A percentile compares a stretch with the other conserved stretches of the same genome.
These are phyloP conservation scores for Agrotis ipsilon DNA, from an alignment of 2,888 invertebrate genomes.

Conservation along the genomic window DNA sequence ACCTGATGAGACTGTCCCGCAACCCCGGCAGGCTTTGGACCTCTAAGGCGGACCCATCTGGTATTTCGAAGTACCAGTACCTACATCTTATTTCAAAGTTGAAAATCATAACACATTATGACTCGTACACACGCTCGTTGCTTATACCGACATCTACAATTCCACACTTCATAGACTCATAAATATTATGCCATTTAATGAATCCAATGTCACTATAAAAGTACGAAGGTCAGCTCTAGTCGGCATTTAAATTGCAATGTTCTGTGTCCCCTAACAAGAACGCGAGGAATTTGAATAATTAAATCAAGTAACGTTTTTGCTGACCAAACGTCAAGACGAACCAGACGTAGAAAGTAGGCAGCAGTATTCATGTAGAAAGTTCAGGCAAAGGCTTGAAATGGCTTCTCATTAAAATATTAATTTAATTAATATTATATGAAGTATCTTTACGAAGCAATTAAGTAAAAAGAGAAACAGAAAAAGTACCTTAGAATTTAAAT, in stretches of 20 bases:
- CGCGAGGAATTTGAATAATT: constrained; percentile 35
- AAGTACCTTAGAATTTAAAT: background rate
- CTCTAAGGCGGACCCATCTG: no score
- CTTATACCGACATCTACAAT: no score
- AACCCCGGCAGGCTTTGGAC: no score
- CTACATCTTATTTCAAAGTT: no score
- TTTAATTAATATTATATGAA: constrained; percentile 32
- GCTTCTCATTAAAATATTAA: constrained; percentile 49
- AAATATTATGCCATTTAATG: background rate
- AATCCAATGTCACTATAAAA: constrained; percentile 13
- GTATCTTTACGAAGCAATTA: constrained; percentile 24
- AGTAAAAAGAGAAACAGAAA: background rate
- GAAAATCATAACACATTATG: no score
- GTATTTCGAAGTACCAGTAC: no score
- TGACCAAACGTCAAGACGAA: constrained; percentile 25
- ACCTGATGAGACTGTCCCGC: no score
- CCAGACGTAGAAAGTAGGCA: constrained; percentile 55
- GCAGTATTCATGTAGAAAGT: constrained; percentile 54
- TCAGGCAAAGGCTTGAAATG: constrained; percentile 23
- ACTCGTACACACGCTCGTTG: no score
- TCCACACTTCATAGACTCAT: background rate
- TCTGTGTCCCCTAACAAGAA: constrained; percentile 17
- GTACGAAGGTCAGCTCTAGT: constrained; percentile 15
- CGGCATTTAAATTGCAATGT: constrained; percentile 34
- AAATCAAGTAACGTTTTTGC: constrained; percentile 45